phyloP scores from a whole-genome alignment of 1,140 invertebrate species.

The Penaeus indicus region DNA sequence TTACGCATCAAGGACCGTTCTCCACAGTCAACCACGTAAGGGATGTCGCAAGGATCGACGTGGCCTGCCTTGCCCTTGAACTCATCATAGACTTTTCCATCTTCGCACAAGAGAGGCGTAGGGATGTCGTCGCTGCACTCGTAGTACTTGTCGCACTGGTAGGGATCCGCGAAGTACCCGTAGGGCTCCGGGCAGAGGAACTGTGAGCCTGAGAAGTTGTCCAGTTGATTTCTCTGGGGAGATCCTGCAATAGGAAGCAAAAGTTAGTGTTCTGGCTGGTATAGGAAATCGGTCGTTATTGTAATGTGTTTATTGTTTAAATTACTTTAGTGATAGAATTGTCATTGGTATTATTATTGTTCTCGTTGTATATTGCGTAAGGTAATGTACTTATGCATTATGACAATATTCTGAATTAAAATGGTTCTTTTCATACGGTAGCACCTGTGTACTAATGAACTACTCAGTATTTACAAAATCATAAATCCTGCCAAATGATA shows the following conservation, averaged over 20 bases:
- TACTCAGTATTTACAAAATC: too few species aligned
- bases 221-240: neutral
- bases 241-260: neutral
- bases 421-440: too few species aligned
- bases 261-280: too few species aligned
- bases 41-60: conserved; percentile 68
- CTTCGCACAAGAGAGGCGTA: conserved; percentile 84
- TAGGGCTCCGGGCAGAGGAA: conserved; percentile 82
- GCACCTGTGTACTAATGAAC: too few species aligned
- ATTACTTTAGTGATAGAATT: too few species aligned
- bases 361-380: too few species aligned
- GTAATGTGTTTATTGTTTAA: too few species aligned
- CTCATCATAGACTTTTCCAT: conserved; percentile 86
- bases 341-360: too few species aligned
- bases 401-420: too few species aligned
- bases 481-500: too few species aligned
- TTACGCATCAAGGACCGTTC: conserved; percentile 60
- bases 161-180: conserved; percentile 82
- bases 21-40: conserved; percentile 69
- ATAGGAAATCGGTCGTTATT: neutral
- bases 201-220: neutral
- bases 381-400: too few species aligned
- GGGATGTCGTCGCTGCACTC: conserved; percentile 83
- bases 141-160: conserved; percentile 88
- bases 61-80: conserved; percentile 56